Evolutionary conservation across 2,888 invertebrate genomes (phyloP), one percentile per base, ranked within the genome.

Genomic region (Orthonychiurus folsomi): DNA sequence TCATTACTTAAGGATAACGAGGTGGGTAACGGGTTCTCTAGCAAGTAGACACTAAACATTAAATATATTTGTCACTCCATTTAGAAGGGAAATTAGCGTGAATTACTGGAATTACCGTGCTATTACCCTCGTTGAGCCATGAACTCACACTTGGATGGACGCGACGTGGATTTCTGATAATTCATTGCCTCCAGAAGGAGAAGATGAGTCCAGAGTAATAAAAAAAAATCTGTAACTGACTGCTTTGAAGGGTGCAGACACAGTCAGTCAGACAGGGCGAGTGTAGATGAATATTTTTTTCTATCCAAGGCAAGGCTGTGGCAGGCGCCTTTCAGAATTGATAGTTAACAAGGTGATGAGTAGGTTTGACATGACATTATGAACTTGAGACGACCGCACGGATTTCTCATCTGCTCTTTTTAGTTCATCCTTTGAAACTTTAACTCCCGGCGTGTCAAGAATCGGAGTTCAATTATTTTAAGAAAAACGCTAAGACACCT

Each of bases 31-130:
- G n/a, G n/a, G n/a, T n/a, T n/a, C n/a, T n/a, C n/a, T n/a, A n/a
- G n/a, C n/a, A n/a, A n/a, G n/a, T n/a, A n/a, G n/a, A n/a, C n/a
- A n/a, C n/a, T n/a, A n/a, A n/a, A n/a, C n/a, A n/a, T n/a, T n/a
- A n/a, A n/a, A n/a, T n/a, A 37, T 37, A 37, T 37, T 37, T 37
- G 37, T 37, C 37, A 37, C 37, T 37, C 37, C 37, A 37, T 37
- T 37, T 37, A 15, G 37, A 37, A 37, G 15, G 37, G 37, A 37
- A 37, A 37, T 37, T 37, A 37, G 37, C 37, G 37, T 37, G 37
- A 37, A 37, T 37, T 37, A 37, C 37, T 37, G 37, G 37, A 37
- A 37, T 37, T 15, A 37, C 37, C 15, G 15, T 15, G 15, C 37
- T 9, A 9, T 37, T 9, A 37, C 37, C 9, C 37, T 9, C 37